Conservation (phyloP, 2,888 invertebrate species). For the Oscheius sp. region DNA sequence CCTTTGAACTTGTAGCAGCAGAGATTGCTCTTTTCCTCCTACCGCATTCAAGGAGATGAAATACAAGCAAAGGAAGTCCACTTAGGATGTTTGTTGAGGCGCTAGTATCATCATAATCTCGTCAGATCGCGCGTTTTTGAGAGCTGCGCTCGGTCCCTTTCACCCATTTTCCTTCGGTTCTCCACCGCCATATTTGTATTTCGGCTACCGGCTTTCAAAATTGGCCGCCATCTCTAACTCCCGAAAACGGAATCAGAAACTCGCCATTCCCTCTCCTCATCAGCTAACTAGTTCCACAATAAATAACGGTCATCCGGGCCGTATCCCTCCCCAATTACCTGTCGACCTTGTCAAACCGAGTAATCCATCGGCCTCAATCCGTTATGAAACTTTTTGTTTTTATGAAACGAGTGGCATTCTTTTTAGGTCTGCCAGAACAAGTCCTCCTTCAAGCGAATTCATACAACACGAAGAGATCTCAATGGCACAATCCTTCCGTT, state of each 20-base stretch:
- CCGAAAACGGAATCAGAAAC: neutral
- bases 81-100: conserved; percentile 10
- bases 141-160: neutral
- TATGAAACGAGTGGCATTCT: neutral
- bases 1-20: neutral
- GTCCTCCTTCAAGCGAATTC: too few relatives aligned
- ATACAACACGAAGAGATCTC: too few relatives aligned
- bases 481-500: conserved; percentile 8
- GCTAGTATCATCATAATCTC: conserved; percentile 21
- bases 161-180: conserved; percentile 1
- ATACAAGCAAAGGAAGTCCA: neutral
- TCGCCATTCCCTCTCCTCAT: neutral
- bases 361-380: conserved; percentile 5
- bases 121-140: conserved; percentile 21
- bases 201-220: conserved; percentile 3
- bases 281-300: conserved; percentile 11
- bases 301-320: conserved; percentile 19
- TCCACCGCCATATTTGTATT: conserved; percentile 4
- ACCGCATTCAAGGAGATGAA: neutral
- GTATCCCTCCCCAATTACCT: conserved; percentile 16
- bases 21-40: too few relatives aligned
- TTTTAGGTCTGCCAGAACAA: neutral
- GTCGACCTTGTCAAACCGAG: conserved; percentile 13
- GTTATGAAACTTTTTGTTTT: neutral
- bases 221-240: conserved; percentile 11